Percentiles rank a stretch among this genome's conserved stretches.
Evolutionary conservation across 2,888 invertebrate genomes (phyloP).

Genomic region (Penaeus monodon): DNA sequence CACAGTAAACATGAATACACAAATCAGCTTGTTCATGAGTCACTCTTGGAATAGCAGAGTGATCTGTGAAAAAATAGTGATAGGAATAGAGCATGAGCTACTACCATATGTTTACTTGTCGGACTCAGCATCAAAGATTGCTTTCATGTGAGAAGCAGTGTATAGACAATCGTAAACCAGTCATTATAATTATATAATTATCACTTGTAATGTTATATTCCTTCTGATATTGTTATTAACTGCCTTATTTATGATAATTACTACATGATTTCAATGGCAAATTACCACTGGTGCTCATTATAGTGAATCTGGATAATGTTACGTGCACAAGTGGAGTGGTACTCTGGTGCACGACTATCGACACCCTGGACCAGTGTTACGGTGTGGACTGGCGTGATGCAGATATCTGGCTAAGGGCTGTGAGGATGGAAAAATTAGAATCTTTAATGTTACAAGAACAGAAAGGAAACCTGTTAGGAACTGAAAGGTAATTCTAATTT

Average conservation of each 20-base stretch:
- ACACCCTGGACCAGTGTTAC: constrained; percentile 70
- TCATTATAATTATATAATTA: too few species aligned
- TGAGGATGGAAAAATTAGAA: constrained; percentile 69
- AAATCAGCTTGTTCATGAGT: too few species aligned
- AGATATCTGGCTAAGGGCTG: constrained; percentile 71
- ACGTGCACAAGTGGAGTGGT: constrained; percentile 70
- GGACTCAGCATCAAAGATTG: too few species aligned
- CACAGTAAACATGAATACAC: neutral
- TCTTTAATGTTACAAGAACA: constrained; percentile 69
- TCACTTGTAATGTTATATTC: too few species aligned
- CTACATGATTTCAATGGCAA: too few species aligned
- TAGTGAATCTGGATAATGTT: constrained; percentile 69
- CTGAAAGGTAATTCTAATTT: constrained; percentile 67
- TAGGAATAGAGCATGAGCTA: too few species aligned
- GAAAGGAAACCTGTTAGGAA: constrained; percentile 69
- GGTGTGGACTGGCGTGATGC: constrained; percentile 71
- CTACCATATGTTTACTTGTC: too few species aligned
- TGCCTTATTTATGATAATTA: constrained; percentile 67
- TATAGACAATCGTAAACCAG: too few species aligned
- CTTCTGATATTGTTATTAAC: neutral
- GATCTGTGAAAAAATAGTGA: too few species aligned
- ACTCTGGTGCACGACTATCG: constrained; percentile 69
- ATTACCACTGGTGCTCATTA: constrained; percentile 1
- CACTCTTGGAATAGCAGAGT: too few species aligned
- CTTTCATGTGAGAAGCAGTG: too few species aligned